phyloP scores from a whole-genome alignment of 1,140 invertebrate species.

The Halyomorpha halys region DNA sequence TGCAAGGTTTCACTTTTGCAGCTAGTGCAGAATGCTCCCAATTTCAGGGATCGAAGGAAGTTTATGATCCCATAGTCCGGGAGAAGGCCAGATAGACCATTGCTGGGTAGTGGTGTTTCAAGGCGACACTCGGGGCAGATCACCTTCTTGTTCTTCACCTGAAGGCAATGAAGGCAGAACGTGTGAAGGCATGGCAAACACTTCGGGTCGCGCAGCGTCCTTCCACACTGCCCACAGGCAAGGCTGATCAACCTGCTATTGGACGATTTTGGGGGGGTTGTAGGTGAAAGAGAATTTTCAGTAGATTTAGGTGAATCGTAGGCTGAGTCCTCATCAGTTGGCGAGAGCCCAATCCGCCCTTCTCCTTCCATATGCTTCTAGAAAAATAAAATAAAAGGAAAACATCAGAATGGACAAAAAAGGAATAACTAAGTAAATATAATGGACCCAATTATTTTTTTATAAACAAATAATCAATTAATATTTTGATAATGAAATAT shows the following conservation, averaged over 20 bases:
- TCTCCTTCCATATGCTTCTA: slow-evolving; percentile 12
- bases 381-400: not conserved
- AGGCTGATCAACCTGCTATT: not conserved
- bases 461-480: too few relatives aligned
- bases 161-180: slow-evolving; percentile 68
- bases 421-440: too few relatives aligned
- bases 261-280: not conserved
- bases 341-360: not conserved
- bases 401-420: not conserved
- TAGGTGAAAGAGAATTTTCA: slow-evolving; percentile 15
- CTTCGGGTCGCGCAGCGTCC: not conserved
- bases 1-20: slow-evolving; percentile 75
- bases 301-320: slow-evolving; percentile 22
- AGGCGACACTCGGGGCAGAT: slow-evolving; percentile 69
- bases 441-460: too few relatives aligned
- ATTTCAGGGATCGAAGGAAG: slow-evolving; percentile 32
- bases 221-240: not conserved
- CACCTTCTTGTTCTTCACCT: slow-evolving; percentile 55
- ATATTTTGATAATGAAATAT: not conserved
- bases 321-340: slow-evolving; percentile 9
- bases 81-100: slow-evolving; percentile 49
- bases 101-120: slow-evolving; percentile 49
- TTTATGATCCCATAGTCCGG: slow-evolving; percentile 55
- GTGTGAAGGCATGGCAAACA: slow-evolving; percentile 66
- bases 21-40: slow-evolving; percentile 58